Evolutionary conservation across 2,113 vertebrate genomes (phyloP).

Genomic region (Daubentonia madagascariensis): DNA sequence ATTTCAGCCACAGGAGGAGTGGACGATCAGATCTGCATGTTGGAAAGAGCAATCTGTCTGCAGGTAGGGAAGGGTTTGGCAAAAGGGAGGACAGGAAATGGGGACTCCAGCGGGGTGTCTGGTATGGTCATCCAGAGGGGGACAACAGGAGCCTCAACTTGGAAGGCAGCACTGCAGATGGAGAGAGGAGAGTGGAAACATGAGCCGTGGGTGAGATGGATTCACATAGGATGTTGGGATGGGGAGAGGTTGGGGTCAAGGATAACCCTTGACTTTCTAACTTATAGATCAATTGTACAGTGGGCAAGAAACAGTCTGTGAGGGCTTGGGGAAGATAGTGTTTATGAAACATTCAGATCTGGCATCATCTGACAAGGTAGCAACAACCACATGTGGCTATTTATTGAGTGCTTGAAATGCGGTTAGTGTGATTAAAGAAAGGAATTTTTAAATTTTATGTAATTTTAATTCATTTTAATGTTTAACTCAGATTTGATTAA

Average conservation of each 20-base stretch:
- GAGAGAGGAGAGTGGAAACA: too few relatives aligned
- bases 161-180: not conserved
- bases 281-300: not conserved
- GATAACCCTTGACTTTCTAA: not conserved
- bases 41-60: not conserved
- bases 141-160: rapidly evolving
- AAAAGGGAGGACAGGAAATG: not conserved
- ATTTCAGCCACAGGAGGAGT: not conserved
- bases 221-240: not conserved
- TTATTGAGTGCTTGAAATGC: not conserved
- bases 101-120: not conserved
- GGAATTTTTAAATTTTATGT: not conserved
- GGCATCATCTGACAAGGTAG: not conserved
- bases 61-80: not conserved
- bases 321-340: not conserved
- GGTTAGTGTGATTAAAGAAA: not conserved
- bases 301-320: not conserved
- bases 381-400: not conserved
- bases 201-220: not conserved
- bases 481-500: not conserved
- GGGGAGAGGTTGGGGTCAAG: not conserved
- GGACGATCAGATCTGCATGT: not conserved
- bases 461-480: not conserved
- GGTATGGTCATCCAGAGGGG: not conserved
- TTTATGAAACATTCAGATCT: not conserved